Evolutionary conservation across 1,140 invertebrate species (phyloP).

Genomic region (Tetraneura akinire): DNA sequence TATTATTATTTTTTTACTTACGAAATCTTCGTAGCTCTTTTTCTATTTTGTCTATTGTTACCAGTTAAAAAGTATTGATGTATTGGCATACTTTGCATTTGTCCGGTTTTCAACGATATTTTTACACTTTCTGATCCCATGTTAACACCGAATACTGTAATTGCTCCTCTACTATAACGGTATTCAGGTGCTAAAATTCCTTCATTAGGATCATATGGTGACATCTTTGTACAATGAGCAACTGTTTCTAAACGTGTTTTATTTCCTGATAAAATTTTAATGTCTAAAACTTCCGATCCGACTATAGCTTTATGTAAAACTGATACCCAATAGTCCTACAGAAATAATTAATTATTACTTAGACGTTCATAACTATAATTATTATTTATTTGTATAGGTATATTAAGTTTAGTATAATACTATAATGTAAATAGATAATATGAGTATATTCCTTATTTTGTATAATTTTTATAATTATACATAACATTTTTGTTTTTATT

Average conservation of each 20-base stretch:
- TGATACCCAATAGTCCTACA: conserved; percentile 62
- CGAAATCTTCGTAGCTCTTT: conserved; percentile 6
- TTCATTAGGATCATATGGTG: conserved; percentile 31
- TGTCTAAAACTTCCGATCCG: conserved; percentile 60
- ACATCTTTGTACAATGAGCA: conserved; percentile 59
- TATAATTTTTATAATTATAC: too few species aligned
- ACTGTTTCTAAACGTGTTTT: conserved; percentile 59
- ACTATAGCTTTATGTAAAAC: conserved; percentile 61
- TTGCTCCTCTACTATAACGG: conserved; percentile 53
- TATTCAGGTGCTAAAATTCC: conserved; percentile 41
- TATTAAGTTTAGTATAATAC: too few species aligned
- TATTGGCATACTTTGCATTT: conserved; percentile 23
- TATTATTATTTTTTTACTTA: conserved; percentile 8
- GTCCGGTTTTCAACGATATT: conserved; percentile 41
- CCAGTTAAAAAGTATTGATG: conserved; percentile 39
- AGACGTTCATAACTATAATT: too few species aligned
- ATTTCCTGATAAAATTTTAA: conserved; percentile 56
- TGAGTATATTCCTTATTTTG: too few species aligned
- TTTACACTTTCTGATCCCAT: conserved; percentile 43
- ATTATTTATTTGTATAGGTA: too few species aligned
- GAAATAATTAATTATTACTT: too few species aligned
- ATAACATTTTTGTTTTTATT: too few species aligned
- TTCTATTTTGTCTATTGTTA: conserved; percentile 20
- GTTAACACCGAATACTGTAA: conserved; percentile 54
- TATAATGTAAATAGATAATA: too few species aligned